A percentile compares a stretch with the other conserved stretches of the same genome.
Conservation (phyloP, 2,888 invertebrate species). For the Neria commutata region DNA sequence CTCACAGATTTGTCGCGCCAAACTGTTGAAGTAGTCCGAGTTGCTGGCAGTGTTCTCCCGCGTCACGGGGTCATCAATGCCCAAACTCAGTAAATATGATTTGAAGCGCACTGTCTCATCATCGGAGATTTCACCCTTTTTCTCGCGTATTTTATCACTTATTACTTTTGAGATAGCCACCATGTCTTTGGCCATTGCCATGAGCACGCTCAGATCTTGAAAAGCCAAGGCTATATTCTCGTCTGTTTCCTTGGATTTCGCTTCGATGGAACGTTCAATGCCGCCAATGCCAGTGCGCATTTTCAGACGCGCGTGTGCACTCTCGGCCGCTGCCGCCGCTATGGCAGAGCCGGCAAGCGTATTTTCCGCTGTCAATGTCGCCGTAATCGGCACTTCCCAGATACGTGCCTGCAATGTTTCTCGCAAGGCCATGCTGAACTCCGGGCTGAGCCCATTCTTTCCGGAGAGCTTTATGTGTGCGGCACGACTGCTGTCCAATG, state of each 20-base stretch:
- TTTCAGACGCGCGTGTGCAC: slow-evolving; percentile 64
- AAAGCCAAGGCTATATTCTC: slow-evolving; percentile 92
- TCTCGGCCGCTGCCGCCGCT: not conserved
- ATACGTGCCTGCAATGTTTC: slow-evolving; percentile 69
- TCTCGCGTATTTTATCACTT: slow-evolving; percentile 89
- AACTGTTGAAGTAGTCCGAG: slow-evolving; percentile 80
- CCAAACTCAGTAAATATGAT: slow-evolving; percentile 93
- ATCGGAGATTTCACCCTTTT: slow-evolving; percentile 94
- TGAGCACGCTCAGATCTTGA: slow-evolving; percentile 91
- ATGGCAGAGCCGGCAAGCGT: slow-evolving; percentile 29
- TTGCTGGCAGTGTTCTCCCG: slow-evolving; percentile 87
- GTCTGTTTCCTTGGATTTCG: slow-evolving; percentile 89
- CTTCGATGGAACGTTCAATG: slow-evolving; percentile 90
- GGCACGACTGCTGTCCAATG: slow-evolving; percentile 72
- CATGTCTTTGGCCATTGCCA: slow-evolving; percentile 98
- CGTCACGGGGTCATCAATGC: slow-evolving; percentile 97
- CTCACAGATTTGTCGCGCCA: slow-evolving; percentile 85
- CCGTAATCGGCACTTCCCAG: slow-evolving; percentile 66
- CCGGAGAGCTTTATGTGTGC: slow-evolving; percentile 85
- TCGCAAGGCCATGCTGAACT: slow-evolving; percentile 69
- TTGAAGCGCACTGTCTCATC: slow-evolving; percentile 97
- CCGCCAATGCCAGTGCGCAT: slow-evolving; percentile 91
- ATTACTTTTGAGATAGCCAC: slow-evolving; percentile 90
- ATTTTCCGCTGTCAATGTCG: slow-evolving; percentile 24
- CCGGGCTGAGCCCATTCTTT: slow-evolving; percentile 76